Percentiles rank a stretch among this genome's conserved stretches.
phyloP scores from a whole-genome alignment of 2,888 invertebrate genomes.

The Cryptocheilus praepositus region DNA sequence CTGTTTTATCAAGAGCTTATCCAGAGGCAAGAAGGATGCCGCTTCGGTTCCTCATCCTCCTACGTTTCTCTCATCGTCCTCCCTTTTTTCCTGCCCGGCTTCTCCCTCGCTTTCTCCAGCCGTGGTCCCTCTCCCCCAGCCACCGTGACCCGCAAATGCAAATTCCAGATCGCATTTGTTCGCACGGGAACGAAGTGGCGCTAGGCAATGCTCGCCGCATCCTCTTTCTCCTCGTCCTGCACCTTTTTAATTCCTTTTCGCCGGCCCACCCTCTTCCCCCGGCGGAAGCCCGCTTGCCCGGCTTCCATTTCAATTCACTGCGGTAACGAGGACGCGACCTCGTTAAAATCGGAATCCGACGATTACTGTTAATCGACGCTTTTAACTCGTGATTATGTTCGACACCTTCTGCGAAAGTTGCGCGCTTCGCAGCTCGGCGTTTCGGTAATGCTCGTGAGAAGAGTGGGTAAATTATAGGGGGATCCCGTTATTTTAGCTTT shows the following conservation, averaged over 20 bases:
- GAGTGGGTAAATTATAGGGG: too few species aligned
- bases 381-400: too few species aligned
- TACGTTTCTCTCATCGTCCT: conserved; percentile 1
- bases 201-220: conserved; percentile 9
- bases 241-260: background rate
- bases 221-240: background rate
- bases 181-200: conserved; percentile 10
- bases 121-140: background rate
- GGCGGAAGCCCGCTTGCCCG: background rate
- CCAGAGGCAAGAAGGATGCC: conserved; percentile 29
- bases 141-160: conserved; percentile 35
- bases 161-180: conserved; percentile 36
- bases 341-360: too few species aligned
- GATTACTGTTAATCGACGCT: too few species aligned
- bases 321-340: conserved; percentile 4
- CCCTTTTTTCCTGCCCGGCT: conserved; percentile 4
- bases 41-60: conserved; percentile 6
- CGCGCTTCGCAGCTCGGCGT: too few species aligned
- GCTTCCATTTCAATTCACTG: conserved; percentile 6
- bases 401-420: too few species aligned
- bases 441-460: too few species aligned
- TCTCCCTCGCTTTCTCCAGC: background rate
- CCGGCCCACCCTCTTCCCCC: background rate
- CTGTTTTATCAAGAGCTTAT: conserved; percentile 38
- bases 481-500: too few species aligned